Conservation (phyloP, 2,113 vertebrate species). For the Syngnathus scovelli region DNA sequence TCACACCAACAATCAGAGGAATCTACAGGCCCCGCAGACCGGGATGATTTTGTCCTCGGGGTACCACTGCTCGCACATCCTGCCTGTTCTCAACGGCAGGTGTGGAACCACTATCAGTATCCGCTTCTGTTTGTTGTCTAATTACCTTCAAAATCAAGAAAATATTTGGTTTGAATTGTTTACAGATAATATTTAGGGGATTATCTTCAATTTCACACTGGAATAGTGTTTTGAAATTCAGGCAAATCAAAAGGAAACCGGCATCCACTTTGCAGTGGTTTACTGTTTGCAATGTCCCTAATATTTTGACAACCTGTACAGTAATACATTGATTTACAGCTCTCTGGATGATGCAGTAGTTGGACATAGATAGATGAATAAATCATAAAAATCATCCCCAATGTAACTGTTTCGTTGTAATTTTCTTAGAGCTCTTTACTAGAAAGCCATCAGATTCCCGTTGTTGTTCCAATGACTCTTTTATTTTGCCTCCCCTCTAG, state of each 20-base stretch:
- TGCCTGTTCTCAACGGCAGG: conserved; percentile 91
- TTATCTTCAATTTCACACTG: too few relatives aligned
- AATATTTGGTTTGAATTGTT: too few relatives aligned
- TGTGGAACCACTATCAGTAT: conserved; percentile 47
- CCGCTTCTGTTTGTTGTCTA: not conserved
- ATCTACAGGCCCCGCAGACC: conserved; percentile 58
- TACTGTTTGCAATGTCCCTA: too few relatives aligned
- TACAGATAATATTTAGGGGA: too few relatives aligned
- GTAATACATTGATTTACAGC: too few relatives aligned
- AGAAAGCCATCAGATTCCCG: not conserved
- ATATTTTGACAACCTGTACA: too few relatives aligned
- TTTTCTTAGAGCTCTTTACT: not conserved
- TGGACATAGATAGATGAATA: too few relatives aligned
- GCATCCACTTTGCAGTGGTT: too few relatives aligned
- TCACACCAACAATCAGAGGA: conserved; percentile 68
- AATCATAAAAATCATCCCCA: too few relatives aligned
- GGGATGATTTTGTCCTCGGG: conserved; percentile 88
- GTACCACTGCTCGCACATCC: conserved; percentile 89
- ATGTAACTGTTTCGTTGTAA: not conserved
- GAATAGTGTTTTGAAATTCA: too few relatives aligned
- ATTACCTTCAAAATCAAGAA: not conserved
- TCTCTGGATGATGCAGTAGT: not conserved
- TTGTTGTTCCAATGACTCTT: not conserved
- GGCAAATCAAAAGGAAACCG: too few relatives aligned
- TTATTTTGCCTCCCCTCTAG: conserved; percentile 54